Evolutionary conservation across 2,113 vertebrate species (phyloP).

Genomic region (Mormyrus iriodes): DNA sequence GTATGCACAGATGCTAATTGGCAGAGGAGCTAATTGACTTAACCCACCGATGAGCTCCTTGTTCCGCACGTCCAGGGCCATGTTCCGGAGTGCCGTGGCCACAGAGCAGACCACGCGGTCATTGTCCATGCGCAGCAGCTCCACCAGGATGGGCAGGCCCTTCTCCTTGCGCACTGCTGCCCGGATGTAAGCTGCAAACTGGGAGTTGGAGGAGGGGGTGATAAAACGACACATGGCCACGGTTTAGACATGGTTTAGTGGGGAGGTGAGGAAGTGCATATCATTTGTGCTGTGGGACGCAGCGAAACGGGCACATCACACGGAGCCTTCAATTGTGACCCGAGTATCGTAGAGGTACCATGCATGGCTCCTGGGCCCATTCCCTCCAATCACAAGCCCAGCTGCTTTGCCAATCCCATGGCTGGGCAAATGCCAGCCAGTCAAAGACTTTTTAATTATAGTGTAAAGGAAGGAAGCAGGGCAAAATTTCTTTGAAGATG

Average conservation of each 20-base stretch:
- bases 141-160: constrained; percentile 93
- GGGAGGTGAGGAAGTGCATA: not conserved
- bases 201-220: not conserved
- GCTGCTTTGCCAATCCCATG: not conserved
- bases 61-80: constrained; percentile 93
- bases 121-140: constrained; percentile 94
- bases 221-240: constrained; percentile 4
- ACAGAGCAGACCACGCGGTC: constrained; percentile 95
- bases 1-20: not conserved
- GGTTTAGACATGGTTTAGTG: too few relatives aligned
- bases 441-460: not conserved
- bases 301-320: too few relatives aligned
- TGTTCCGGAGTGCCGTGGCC: constrained; percentile 90
- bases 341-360: too few relatives aligned
- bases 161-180: constrained; percentile 95
- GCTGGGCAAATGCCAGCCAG: not conserved
- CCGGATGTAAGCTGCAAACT: constrained; percentile 95
- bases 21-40: not conserved
- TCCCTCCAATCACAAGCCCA: not conserved
- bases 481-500: too few relatives aligned
- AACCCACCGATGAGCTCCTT: constrained; percentile 91
- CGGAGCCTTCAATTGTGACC: too few relatives aligned
- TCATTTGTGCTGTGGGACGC: too few relatives aligned
- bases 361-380: not conserved
- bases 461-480: not conserved